These are phyloP conservation scores for Tinea pellionella DNA, from an alignment of 2,888 invertebrate genomes.

Conservation along the genomic window DNA sequence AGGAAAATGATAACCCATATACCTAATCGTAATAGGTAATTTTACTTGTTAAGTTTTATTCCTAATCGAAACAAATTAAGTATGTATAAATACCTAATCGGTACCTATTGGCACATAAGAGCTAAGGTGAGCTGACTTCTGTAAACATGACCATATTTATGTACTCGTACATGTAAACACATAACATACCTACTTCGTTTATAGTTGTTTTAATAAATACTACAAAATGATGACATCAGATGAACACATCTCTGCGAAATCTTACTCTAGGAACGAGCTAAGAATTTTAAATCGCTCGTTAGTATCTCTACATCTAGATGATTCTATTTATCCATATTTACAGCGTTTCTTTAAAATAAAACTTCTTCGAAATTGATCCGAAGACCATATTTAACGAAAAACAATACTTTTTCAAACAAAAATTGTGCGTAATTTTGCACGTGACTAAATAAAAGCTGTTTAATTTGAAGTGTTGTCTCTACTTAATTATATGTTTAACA, in stretches of 20 bases:
- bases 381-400: too few relatives aligned
- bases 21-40: neutral
- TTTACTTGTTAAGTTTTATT: neutral
- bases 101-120: neutral
- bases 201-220: neutral
- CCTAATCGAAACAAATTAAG: neutral
- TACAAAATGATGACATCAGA: neutral
- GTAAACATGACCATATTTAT: neutral
- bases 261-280: neutral
- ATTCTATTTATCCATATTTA: too few relatives aligned
- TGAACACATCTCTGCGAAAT: neutral
- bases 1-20: neutral
- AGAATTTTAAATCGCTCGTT: neutral
- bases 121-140: neutral
- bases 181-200: neutral
- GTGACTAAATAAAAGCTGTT: neutral
- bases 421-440: too few relatives aligned
- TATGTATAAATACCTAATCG: neutral
- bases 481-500: neutral
- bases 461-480: neutral
- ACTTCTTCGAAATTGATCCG: too few relatives aligned
- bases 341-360: too few relatives aligned
- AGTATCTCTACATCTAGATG: too few relatives aligned
- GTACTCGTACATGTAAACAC: neutral
- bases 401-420: too few relatives aligned